Evolutionary conservation across 2,113 vertebrate genomes (phyloP).

Genomic region (pig (Sus scrofa)): DNA sequence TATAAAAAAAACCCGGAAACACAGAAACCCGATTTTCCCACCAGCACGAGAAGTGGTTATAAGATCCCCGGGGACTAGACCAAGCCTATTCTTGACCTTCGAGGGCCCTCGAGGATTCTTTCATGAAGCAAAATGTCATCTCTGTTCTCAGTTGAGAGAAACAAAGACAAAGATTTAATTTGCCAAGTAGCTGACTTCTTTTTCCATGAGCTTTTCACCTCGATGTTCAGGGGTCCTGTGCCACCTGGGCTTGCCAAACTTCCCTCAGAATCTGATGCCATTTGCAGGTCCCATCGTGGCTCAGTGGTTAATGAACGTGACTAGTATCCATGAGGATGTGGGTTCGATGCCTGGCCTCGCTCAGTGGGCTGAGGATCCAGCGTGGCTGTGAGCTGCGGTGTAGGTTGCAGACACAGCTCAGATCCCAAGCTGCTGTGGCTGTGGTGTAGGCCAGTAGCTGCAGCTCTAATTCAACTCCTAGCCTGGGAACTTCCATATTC

Average conservation of each 20-base stretch:
- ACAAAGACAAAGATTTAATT: background rate
- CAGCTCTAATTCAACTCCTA: no score
- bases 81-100: background rate
- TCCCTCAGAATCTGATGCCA: background rate
- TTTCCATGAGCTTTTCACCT: background rate
- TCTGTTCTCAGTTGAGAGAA: background rate
- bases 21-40: background rate
- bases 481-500: no score
- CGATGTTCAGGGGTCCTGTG: background rate
- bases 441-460: no score
- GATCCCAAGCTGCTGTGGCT: no score
- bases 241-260: background rate
- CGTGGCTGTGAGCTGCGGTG: no score
- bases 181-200: background rate
- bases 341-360: no score
- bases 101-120: background rate
- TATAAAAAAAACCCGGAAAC: background rate
- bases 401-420: no score
- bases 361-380: no score
- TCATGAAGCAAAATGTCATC: background rate
- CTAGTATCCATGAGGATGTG: no score
- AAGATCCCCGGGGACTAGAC: background rate
- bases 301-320: no score
- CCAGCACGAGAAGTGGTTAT: background rate
- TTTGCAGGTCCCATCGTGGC: background rate